These are phyloP conservation scores for Fopius arisanus DNA, from an alignment of 1,140 invertebrate species.

Conservation along the genomic window DNA sequence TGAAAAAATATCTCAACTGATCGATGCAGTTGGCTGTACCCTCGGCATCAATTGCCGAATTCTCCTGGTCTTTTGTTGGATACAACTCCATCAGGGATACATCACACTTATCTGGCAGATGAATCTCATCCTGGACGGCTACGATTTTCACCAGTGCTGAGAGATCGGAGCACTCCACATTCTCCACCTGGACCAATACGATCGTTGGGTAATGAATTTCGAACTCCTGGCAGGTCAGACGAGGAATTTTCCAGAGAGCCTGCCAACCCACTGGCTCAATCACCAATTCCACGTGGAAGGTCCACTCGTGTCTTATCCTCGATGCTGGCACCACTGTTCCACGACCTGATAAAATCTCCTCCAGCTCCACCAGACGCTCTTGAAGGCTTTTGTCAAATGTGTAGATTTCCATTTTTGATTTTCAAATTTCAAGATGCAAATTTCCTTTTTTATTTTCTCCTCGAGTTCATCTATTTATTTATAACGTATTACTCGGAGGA, in stretches of 20 bases:
- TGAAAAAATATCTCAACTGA: conserved; percentile 68
- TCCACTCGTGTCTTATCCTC: conserved; percentile 67
- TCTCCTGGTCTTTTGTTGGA: conserved; percentile 68
- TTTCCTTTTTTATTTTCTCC: no score
- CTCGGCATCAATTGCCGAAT: conserved; percentile 65
- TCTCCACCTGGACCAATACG: conserved; percentile 66
- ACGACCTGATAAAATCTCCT: conserved; percentile 62
- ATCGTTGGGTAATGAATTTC: conserved; percentile 69
- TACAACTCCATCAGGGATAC: conserved; percentile 68
- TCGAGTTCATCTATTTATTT: no score
- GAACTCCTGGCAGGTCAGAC: conserved; percentile 67
- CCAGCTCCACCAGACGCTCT: conserved; percentile 66
- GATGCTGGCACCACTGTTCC: conserved; percentile 62
- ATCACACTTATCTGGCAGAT: conserved; percentile 67
- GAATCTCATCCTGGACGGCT: conserved; percentile 70
- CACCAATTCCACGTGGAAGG: conserved; percentile 66
- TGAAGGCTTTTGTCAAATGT: conserved; percentile 69
- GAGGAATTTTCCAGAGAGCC: conserved; percentile 71
- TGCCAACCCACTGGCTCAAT: conserved; percentile 70
- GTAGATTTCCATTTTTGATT: conserved; percentile 65
- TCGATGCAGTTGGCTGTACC: conserved; percentile 57
- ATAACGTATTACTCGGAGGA: no score
- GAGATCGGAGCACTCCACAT: conserved; percentile 63
- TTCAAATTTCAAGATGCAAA: no score
- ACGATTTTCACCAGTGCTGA: conserved; percentile 66